Evolutionary conservation across 2,888 invertebrate genomes (phyloP), one percentile per base, ranked within the genome.

Genomic region (Lymantria monacha): DNA sequence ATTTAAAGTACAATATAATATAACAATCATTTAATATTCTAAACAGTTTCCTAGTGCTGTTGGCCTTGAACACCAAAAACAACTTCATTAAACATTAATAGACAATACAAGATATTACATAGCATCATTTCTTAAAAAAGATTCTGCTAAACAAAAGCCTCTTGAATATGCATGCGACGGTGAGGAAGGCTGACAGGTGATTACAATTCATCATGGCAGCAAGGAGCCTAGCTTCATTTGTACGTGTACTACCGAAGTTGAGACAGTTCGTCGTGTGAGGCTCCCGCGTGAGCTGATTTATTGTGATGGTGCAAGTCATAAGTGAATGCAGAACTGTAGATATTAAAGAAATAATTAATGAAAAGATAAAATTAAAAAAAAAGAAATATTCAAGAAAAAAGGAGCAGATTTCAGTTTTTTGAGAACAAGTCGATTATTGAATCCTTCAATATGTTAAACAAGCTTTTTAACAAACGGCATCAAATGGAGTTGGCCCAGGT

Each of bases 181-280:
- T 60, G 40, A 51, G 51, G 49, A 12, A 31, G 49, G 43, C 52
- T 49, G 52, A 61, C 59, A 59, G 53, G 66, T 57, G 64, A 70
- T 69, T 67, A 69, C 65, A 66, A 74, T 71, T 70, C 69, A 69
- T 74, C 66, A 67, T 55, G 66, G 13, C 44, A 47, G 45, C 46
- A 55, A 38, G 37, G 41, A 45, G 49, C 13, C 42, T 45, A 15
- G 40, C 52, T 62, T 63, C 78, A 75, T 79, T 79, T 75, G 72
- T 76, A 74, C 75, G 68, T 69, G 55, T 59, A 71, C 63, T 57
- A 70, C 64, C 59, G 67, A 74, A 76, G 70, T 75, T 74, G 63
- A 42, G 22, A 67, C 65, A 75, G 74, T 76, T 72, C 68, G 71
- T 59, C 63, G 69, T 55, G 61, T 51, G 52, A 66, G 68, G 66